Base-by-base conservation (phyloP, 30 jellyfish, hydroid and myxozoan genomes). In the Mastigias papua region DNA sequence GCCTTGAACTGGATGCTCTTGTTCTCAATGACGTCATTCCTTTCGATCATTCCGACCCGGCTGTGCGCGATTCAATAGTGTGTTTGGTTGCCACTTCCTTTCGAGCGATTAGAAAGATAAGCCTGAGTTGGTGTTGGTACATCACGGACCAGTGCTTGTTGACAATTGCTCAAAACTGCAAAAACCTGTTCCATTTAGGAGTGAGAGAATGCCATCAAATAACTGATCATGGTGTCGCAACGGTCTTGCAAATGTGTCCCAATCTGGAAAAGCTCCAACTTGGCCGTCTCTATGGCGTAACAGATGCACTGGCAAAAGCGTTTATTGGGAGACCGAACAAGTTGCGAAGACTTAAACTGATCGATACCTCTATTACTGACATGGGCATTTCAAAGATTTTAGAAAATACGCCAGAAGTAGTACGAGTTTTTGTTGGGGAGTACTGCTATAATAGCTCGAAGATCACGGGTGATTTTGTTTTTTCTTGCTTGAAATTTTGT, bases 71-170 rank as follows among this genome's bases (percentile, higher is more conserved):
- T 32, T n/a, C 20, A 21, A 57, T 50, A 11, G 48, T 82, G 0
- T 46, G 64, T 0, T 30, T 34, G 69, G 65, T 82, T 0, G 66
- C 78, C 72, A 73, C 34, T 21, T 48, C 63, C 13, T 68, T 82
- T 31, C 8, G 77, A 9, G 48, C 33, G 68, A 42, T 82, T 10
- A 22, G 85, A 17, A 82, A 82, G 42, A 33, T 82, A 15, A 82
- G 92, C 67, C 33, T 82, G 54, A 82, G 69, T 15, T 66, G 85
- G 84, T 82, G 92, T 32, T 66, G 92, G 85, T 82, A 82, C 54
- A 23, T 82, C 1, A 82, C 92, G n/a, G 92, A 82, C 30, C 71
- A 32, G 22, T 48, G 84, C 48, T 19, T 82, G 69, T 22, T 15
- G 21, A 26, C 86, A 19, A 68, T 82, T 69, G 92, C 85, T 63